A percentile compares a stretch with the other conserved stretches of the same genome.
These are phyloP conservation scores for Fregetta grallaria DNA, from an alignment of 2,113 vertebrate genomes.

Conservation along the genomic window DNA sequence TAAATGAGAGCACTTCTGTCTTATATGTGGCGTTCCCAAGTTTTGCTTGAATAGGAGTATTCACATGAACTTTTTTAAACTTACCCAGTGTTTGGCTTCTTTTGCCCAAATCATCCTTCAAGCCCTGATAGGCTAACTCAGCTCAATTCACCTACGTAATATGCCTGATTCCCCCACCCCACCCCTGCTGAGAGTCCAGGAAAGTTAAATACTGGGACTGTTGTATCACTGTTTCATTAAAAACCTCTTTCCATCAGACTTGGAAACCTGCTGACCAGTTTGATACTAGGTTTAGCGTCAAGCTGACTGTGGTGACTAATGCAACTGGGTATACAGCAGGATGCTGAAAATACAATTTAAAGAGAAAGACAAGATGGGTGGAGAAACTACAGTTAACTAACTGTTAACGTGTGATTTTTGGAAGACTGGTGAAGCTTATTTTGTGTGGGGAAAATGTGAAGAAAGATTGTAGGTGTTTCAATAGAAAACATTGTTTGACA, in stretches of 20 bases:
- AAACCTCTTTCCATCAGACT: background rate
- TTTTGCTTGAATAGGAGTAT: background rate
- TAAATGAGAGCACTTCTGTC: background rate
- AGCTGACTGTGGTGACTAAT: background rate
- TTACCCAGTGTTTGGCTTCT: background rate
- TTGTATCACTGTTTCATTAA: background rate
- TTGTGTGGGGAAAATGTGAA: background rate
- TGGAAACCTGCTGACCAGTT: background rate
- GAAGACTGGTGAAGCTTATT: background rate
- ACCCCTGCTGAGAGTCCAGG: too few species aligned
- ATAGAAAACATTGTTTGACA: background rate
- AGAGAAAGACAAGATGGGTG: background rate
- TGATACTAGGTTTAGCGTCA: background rate
- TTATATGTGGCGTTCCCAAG: background rate
- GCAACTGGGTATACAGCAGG: background rate
- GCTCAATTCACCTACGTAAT: background rate
- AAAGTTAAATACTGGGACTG: background rate
- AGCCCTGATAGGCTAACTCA: background rate
- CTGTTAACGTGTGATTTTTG: background rate
- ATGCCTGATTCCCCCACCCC: background rate
- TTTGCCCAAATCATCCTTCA: background rate
- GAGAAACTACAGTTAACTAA: background rate
- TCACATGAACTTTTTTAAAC: background rate
- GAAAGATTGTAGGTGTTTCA: background rate
- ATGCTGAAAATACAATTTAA: background rate